A percentile compares a stretch with the other conserved stretches of the same genome.
These are phyloP conservation scores for Montipora sp. DNA, from an alignment of 64 coral and sea anemone species.

Conservation along the genomic window DNA sequence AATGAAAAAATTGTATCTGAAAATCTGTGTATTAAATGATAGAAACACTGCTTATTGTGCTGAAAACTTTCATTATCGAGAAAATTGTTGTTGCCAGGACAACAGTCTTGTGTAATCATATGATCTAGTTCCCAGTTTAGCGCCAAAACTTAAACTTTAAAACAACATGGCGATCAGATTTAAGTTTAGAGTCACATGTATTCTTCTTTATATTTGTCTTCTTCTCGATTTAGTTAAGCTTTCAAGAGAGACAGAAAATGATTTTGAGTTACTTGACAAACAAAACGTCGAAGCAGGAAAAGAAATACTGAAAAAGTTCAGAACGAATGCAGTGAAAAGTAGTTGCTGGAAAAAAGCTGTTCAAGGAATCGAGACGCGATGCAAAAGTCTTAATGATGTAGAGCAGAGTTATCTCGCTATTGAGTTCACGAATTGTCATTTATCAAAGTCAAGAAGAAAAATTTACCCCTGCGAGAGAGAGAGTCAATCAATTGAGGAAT, in stretches of 20 bases:
- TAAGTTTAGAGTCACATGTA: not conserved
- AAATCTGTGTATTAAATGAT: too few species aligned
- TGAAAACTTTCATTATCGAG: too few species aligned
- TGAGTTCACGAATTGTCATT: conserved; percentile 93
- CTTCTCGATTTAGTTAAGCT: not conserved
- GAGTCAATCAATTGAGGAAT: conserved; percentile 74
- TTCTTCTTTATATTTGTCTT: not conserved
- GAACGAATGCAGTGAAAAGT: conserved; percentile 68
- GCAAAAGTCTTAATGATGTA: conserved; percentile 86
- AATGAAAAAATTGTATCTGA: too few species aligned
- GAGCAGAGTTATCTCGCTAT: conserved; percentile 98
- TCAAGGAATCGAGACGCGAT: conserved; percentile 70
- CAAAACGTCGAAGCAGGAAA: conserved; percentile 73
- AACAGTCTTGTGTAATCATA: not conserved
- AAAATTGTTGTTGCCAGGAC: not conserved
- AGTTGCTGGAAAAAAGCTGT: conserved; percentile 92
- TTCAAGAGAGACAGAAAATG: not conserved
- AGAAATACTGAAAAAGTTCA: conserved; percentile 65
- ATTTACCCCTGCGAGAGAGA: conserved; percentile 79
- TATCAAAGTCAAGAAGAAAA: conserved; percentile 92
- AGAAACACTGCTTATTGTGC: not conserved
- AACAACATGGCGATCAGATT: conserved; percentile 12
- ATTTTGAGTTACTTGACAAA: conserved; percentile 76
- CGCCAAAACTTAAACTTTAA: conserved; percentile 15
- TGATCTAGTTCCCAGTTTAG: conserved; percentile 17